These are phyloP conservation scores for Dysmachus trigonus DNA, from an alignment of 2,888 invertebrate genomes.

Conservation along the genomic window DNA sequence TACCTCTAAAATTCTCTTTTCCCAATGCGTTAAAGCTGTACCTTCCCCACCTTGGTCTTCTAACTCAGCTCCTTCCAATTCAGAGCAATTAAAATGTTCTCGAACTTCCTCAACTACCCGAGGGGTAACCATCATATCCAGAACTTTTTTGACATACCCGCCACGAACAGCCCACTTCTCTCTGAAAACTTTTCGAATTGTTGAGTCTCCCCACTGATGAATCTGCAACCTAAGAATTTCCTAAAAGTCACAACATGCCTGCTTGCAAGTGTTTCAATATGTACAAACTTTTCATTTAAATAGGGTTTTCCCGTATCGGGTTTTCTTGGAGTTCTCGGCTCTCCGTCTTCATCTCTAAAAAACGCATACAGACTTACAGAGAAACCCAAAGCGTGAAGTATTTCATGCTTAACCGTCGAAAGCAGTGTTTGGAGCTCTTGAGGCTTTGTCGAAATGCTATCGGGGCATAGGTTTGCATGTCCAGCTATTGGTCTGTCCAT, in stretches of 20 bases:
- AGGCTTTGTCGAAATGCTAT: constrained; percentile 88
- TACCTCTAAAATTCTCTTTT: constrained; percentile 97
- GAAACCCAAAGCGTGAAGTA: constrained; percentile 96
- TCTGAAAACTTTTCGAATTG: constrained; percentile 79
- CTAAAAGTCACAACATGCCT: neutral
- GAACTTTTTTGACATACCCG: constrained; percentile 76
- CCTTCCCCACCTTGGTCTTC: constrained; percentile 99
- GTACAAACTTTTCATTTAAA: constrained; percentile 82
- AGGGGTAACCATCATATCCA: constrained; percentile 92
- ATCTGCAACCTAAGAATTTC: constrained; percentile 76
- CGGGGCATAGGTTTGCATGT: constrained; percentile 97
- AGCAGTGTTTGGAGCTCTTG: constrained; percentile 90
- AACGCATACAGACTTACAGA: constrained; percentile 97
- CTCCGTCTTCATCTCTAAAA: constrained; percentile 84
- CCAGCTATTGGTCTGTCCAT: constrained; percentile 98
- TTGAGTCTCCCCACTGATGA: constrained; percentile 92
- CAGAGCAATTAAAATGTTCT: constrained; percentile 85
- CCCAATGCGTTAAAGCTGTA: constrained; percentile 98
- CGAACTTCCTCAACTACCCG: constrained; percentile 87
- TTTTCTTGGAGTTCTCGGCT: constrained; percentile 82
- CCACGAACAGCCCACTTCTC: constrained; percentile 81
- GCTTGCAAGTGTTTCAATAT: neutral
- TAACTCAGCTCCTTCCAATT: constrained; percentile 93
- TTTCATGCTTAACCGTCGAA: constrained; percentile 98
- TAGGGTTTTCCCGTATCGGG: constrained; percentile 88